Base-by-base conservation (phyloP, 2,888 invertebrate species). In the Philereme vetulata region DNA sequence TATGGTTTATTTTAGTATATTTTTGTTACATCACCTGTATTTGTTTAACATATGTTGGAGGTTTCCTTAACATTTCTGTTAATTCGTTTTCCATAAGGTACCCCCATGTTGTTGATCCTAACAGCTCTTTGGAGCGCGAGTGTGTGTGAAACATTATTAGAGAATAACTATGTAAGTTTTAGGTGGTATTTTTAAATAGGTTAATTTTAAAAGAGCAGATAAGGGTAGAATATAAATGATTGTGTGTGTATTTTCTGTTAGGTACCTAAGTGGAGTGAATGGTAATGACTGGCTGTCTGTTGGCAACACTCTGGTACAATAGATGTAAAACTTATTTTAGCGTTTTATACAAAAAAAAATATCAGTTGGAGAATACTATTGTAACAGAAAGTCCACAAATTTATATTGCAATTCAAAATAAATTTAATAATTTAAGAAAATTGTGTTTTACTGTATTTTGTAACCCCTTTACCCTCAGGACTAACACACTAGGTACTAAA, bases 381-480 rank as follows among this genome's bases (percentile, higher is more conserved):
- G 88, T 90, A 89, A 90, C 90, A 89, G 90, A 86, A 91, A 90
- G 91, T 92, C 90, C 92, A 91, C 90, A 90, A 88, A 90, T 91
- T 92, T 91, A 88, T 90, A 92, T 62, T 91, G 90, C 90, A 90
- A 89, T 88, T 86, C 85, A 90, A 78, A 90, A 89, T 90, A 90
- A 91, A 88, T 90, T 87, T 85, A 88, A 88, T 90, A 89, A 90
- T 88, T 86, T 91, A 91, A 90, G 90, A 84, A 72, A 74, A 69
- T 56, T 64, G 74, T 75, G 77, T 82, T 85, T 83, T 85, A 63
- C 9, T 65, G 55, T 48, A 40, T 35, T 4, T 4, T 48, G 8
- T 43, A 43, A 47, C 5, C 44, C 32, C 57, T 47, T 21, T 32
- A 40, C 10, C 8, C n/a, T 49, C 4, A 45, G 21, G 21, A 38